Conservation (phyloP, 1,140 invertebrate species). For the Lethrus apterus region DNA sequence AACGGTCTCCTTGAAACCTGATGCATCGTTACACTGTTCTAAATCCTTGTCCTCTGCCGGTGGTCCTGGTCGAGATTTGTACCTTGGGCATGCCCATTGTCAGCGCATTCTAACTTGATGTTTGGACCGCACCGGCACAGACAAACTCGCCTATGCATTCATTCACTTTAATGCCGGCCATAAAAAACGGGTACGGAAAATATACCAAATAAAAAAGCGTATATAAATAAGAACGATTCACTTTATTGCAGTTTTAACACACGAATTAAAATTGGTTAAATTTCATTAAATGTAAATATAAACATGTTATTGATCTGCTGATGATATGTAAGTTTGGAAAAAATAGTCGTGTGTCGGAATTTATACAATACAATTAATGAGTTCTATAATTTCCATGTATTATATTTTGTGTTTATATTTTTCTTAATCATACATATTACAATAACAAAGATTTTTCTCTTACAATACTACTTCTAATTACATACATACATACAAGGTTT, state of each 20-base stretch:
- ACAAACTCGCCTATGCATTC: neutral
- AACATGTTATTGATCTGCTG: no score
- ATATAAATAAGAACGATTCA: constrained; percentile 41
- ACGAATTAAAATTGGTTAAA: constrained; percentile 31
- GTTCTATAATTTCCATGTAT: constrained; percentile 15
- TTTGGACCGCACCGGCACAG: constrained; percentile 22
- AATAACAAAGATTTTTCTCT: constrained; percentile 38
- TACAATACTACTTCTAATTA: constrained; percentile 35
- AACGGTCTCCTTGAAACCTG: no score
- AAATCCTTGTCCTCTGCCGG: constrained; percentile 26
- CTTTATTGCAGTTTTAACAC: constrained; percentile 41
- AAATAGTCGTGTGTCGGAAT: neutral
- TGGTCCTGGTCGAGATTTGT: constrained; percentile 29
- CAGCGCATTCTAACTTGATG: constrained; percentile 26
- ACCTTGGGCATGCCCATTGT: constrained; percentile 26
- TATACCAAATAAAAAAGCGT: no score
- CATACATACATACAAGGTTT: constrained; percentile 43
- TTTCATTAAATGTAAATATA: no score
- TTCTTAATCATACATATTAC: constrained; percentile 29
- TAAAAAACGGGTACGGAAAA: no score
- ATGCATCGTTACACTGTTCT: constrained; percentile 22
- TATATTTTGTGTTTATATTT: constrained; percentile 23
- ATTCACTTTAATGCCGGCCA: constrained; percentile 7
- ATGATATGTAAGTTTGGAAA: no score
- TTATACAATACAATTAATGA: neutral